Percentiles rank a stretch among this genome's conserved stretches.
Conservation (phyloP, 2,888 invertebrate species). For the Mycalesis mineus region DNA sequence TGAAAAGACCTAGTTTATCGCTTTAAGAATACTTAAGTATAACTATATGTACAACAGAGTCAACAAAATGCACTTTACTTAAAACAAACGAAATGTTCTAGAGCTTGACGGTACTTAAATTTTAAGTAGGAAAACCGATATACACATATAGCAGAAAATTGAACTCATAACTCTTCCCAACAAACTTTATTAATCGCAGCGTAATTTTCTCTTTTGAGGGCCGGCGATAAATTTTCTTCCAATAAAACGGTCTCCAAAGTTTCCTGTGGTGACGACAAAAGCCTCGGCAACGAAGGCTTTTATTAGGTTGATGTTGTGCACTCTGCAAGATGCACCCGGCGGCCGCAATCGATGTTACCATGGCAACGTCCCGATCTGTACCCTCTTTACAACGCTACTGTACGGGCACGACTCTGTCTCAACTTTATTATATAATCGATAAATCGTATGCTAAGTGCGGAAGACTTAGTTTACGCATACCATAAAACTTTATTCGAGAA, state of each 20-base stretch:
- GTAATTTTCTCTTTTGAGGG: slow-evolving; percentile 10
- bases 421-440: too few relatives aligned
- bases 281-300: slow-evolving; percentile 25
- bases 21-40: too few relatives aligned
- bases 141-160: not conserved
- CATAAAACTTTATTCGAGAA: too few relatives aligned
- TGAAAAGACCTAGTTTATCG: too few relatives aligned
- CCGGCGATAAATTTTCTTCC: slow-evolving; percentile 5
- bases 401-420: not conserved
- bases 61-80: too few relatives aligned
- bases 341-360: slow-evolving; percentile 66
- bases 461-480: too few relatives aligned
- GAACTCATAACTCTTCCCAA: slow-evolving; percentile 2
- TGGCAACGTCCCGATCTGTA: slow-evolving; percentile 51
- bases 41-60: too few relatives aligned
- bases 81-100: too few relatives aligned
- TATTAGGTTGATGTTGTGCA: slow-evolving; percentile 58
- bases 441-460: too few relatives aligned
- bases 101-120: too few relatives aligned
- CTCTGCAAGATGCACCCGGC: slow-evolving; percentile 65
- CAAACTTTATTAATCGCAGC: slow-evolving; percentile 16
- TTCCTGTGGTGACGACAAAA: slow-evolving; percentile 15
- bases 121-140: not conserved
- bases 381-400: slow-evolving; percentile 29
- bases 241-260: slow-evolving; percentile 21